A percentile compares a stretch with the other conserved stretches of the same genome.
These are phyloP conservation scores for Chaunax sp. DNA, from an alignment of 2,797 vertebrate genomes.

Conservation along the genomic window DNA sequence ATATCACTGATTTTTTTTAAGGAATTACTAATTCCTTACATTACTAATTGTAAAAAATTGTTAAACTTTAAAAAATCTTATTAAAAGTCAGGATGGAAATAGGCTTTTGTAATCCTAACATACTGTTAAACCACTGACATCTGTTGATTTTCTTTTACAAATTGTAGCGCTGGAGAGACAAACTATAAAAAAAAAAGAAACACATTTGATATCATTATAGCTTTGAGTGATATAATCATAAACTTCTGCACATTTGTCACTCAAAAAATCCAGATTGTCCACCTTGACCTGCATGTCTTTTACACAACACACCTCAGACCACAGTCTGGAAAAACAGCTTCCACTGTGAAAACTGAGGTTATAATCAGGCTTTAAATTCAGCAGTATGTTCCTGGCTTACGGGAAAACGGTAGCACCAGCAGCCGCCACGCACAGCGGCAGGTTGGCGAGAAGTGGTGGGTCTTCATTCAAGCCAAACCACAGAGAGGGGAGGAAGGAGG, in stretches of 20 bases:
- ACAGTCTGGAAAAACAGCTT: conserved; percentile 43
- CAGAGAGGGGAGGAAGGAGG: conserved; percentile 57
- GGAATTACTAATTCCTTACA: no score
- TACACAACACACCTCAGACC: conserved; percentile 21
- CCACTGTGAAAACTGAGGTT: conserved; percentile 27
- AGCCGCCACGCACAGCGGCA: conserved; percentile 40
- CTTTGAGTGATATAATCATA: conserved; percentile 3
- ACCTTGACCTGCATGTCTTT: conserved; percentile 10
- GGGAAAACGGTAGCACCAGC: conserved; percentile 65
- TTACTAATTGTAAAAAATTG: no score
- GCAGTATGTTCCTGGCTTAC: conserved; percentile 61
- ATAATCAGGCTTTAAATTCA: conserved; percentile 54
- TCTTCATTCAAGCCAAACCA: conserved; percentile 73
- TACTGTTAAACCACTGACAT: no score
- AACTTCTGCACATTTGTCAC: neutral
- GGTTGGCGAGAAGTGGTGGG: conserved; percentile 61
- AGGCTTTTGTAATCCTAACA: no score
- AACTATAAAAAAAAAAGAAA: neutral
- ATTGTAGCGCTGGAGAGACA: no score
- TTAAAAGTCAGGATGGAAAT: no score
- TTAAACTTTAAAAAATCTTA: no score
- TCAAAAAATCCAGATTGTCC: conserved; percentile 3
- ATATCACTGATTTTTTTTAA: no score
- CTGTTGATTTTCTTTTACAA: no score
- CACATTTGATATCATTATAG: neutral